Conservation (phyloP, 2,797 vertebrate species). For the Salmo trutta region DNA sequence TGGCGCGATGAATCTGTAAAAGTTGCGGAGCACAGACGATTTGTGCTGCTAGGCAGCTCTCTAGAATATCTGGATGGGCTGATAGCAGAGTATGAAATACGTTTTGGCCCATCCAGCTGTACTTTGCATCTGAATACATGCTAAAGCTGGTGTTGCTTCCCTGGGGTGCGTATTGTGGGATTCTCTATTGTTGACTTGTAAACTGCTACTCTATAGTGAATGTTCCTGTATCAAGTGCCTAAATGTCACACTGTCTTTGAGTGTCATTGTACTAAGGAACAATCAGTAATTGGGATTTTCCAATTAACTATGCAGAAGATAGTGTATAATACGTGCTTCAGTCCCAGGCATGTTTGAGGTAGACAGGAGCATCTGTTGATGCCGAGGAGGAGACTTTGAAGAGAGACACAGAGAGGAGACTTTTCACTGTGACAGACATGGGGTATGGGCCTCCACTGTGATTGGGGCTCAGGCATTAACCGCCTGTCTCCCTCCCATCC, state of each 20-base stretch:
- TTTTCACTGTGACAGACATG: conserved; percentile 7
- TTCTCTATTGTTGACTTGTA: neutral
- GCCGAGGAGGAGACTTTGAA: neutral
- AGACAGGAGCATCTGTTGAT: neutral
- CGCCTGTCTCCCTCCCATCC: neutral
- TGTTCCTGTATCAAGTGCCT: neutral
- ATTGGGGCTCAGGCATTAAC: no score
- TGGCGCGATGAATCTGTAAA: neutral
- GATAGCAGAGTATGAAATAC: neutral
- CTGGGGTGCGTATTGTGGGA: neutral
- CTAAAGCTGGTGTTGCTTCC: neutral
- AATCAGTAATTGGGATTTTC: neutral
- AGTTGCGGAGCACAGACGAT: neutral
- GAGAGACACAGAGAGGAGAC: neutral
- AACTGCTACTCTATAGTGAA: neutral
- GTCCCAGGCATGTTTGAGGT: neutral
- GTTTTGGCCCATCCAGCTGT: neutral
- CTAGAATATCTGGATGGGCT: neutral
- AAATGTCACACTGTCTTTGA: neutral
- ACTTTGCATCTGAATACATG: neutral
- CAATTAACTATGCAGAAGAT: neutral
- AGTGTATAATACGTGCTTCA: neutral
- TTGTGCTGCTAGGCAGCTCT: neutral
- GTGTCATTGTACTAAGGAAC: neutral
- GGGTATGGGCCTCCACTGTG: no score